Evolutionary conservation across 2,888 invertebrate species (phyloP).

Genomic region (Tetragonula carbonaria): DNA sequence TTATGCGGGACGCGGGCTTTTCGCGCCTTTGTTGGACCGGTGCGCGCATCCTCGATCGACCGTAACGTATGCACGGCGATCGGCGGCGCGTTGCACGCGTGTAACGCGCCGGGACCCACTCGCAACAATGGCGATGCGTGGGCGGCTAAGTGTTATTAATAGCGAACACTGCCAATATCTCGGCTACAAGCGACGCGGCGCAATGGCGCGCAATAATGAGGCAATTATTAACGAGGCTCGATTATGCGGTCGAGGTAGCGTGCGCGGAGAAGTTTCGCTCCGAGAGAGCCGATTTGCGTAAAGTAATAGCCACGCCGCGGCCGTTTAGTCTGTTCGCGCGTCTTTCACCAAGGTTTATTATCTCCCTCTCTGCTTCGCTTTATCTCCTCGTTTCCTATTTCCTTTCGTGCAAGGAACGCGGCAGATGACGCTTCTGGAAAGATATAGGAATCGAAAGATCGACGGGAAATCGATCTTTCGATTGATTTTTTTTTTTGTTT

Average conservation of each 20-base stretch:
- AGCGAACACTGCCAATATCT: slow-evolving; percentile 69
- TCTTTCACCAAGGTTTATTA: background rate
- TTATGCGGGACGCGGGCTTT: slow-evolving; percentile 63
- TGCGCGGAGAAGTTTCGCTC: slow-evolving; percentile 23
- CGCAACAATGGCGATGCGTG: slow-evolving; percentile 69
- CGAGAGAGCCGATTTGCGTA: background rate
- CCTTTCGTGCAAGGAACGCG: background rate
- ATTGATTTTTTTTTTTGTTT: too few species aligned
- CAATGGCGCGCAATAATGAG: slow-evolving; percentile 69
- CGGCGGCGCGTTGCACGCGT: slow-evolving; percentile 33
- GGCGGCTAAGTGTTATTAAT: slow-evolving; percentile 72
- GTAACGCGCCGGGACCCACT: slow-evolving; percentile 54
- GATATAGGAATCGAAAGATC: background rate
- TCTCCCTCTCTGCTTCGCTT: too few species aligned
- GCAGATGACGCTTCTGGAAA: background rate
- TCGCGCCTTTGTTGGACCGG: slow-evolving; percentile 58
- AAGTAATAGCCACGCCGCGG: background rate
- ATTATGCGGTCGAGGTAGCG: slow-evolving; percentile 66
- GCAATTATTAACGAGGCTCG: slow-evolving; percentile 70
- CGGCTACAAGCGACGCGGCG: slow-evolving; percentile 63
- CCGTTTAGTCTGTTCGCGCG: background rate
- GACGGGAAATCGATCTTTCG: background rate
- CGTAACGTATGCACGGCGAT: slow-evolving; percentile 52
- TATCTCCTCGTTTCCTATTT: background rate
- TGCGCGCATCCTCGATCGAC: slow-evolving; percentile 31